Base-by-base conservation (phyloP, 2,797 vertebrate species). In the Pteronotus mesoamericanus region DNA sequence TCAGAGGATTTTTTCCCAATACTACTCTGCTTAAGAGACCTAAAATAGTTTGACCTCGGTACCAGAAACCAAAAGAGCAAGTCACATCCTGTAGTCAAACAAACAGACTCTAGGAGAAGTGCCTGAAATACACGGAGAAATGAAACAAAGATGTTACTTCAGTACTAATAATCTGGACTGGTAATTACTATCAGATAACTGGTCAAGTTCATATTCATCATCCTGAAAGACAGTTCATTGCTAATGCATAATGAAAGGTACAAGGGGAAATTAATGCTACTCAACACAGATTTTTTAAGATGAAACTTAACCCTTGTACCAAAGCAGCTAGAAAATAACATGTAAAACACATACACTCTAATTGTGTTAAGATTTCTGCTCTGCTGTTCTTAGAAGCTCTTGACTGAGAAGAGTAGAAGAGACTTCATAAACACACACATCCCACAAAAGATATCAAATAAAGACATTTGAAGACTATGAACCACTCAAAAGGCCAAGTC, bases 151-250 rank as follows among this genome's bases (percentile, higher is more conserved):
- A 95, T 39, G 66, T 94, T 96, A 78, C 18, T 95, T 95, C 66
- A 78, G 94, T 89, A 96, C 87, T 91, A 95, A 97, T 86, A 42
- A 86, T 71, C 83, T 91, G 42, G 88, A 90, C 93, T n/a, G 77
- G 57, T 44, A 77, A 98, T 98, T 97, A 95, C 69, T 95, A 98
- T 95, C 97, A 98, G 96, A 89, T 96, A 98, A 98, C 85, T 97
- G 97, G 98, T 96, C 85, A 39, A 95, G 95, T 98, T 98, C 97
- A 97, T 97, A 97, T 95, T 98, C 96, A 97, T 96, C 97, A 98
- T 87, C 85, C 89, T 94, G 55, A 88, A 94, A 97, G 95, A 96
- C 14, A 93, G 85, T 86, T 97, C 97, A 98, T 97, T 98, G 96
- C 94, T 95, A 96, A 95, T 46, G 90, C 66, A 92, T 94, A 97